A percentile compares a stretch with the other conserved stretches of the same genome.
phyloP scores from a whole-genome alignment of 2,113 vertebrate species.

The Scolopax mira region DNA sequence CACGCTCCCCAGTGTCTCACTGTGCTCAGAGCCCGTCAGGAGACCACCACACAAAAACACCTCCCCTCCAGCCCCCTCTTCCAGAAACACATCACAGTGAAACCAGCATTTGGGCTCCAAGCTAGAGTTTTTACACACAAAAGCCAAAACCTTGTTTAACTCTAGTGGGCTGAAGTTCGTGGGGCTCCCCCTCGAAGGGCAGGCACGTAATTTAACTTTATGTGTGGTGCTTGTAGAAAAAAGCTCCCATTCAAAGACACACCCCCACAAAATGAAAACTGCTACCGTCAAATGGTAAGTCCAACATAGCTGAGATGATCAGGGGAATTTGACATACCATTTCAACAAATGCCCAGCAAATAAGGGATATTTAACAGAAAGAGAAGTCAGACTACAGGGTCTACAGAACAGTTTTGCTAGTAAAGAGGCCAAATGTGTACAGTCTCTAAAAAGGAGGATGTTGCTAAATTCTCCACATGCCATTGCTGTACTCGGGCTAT shows the following conservation, averaged over 20 bases:
- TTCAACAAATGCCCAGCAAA: not conserved
- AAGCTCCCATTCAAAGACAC: not conserved
- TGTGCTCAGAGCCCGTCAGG: not conserved
- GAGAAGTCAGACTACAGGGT: not conserved
- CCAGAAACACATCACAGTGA: fast-evolving
- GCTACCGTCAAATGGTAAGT: fast-evolving
- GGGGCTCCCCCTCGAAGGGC: not conserved
- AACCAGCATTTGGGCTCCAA: not conserved
- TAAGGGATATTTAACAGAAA: not conserved
- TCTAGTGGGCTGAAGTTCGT: fast-evolving
- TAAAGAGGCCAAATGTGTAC: not conserved
- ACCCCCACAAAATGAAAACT: not conserved
- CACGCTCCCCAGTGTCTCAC: fast-evolving
- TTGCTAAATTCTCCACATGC: constrained; percentile 57
- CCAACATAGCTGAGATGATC: not conserved
- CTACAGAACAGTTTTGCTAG: not conserved
- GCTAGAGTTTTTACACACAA: not conserved
- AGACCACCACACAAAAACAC: not conserved
- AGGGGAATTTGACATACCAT: not conserved
- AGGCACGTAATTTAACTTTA: not conserved
- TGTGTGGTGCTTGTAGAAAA: fast-evolving
- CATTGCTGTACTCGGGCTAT: constrained; percentile 22
- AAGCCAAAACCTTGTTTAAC: not conserved
- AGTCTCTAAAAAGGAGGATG: constrained; percentile 18
- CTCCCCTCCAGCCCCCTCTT: not conserved